Evolutionary conservation across 2,113 vertebrate species (phyloP).

Genomic region (Australoheros scitulus): DNA sequence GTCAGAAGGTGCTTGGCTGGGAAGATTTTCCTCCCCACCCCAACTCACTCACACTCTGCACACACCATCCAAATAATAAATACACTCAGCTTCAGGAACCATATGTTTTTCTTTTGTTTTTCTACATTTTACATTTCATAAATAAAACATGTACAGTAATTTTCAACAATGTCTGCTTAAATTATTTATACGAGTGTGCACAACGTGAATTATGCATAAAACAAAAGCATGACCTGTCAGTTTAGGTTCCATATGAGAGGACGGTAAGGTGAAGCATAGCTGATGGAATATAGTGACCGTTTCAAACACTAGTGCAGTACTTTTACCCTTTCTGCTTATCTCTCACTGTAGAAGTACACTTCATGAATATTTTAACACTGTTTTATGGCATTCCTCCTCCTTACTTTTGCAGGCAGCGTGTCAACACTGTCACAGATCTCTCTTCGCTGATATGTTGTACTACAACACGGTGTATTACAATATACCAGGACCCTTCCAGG

Average conservation of each 20-base stretch:
- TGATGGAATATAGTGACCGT: constrained; percentile 26
- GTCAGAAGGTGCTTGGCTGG: constrained; percentile 61
- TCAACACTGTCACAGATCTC: constrained; percentile 16
- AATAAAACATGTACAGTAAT: constrained; percentile 73
- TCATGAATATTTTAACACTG: constrained; percentile 55
- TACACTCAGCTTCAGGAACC: constrained; percentile 67
- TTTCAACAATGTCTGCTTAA: constrained; percentile 56
- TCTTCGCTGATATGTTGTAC: constrained; percentile 23
- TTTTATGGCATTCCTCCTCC: constrained; percentile 61
- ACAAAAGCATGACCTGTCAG: constrained; percentile 44
- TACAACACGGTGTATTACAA: neutral
- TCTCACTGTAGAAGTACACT: constrained; percentile 34
- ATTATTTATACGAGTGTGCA: constrained; percentile 45
- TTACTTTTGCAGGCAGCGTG: constrained; percentile 36
- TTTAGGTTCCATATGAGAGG: constrained; percentile 42
- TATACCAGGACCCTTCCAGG: neutral
- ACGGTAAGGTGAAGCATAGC: constrained; percentile 33
- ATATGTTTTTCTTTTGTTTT: constrained; percentile 1
- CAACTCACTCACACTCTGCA: constrained; percentile 55
- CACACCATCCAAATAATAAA: constrained; percentile 73
- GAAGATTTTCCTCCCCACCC: neutral
- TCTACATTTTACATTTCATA: constrained; percentile 68
- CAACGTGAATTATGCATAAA: constrained; percentile 54
- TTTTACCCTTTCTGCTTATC: neutral
- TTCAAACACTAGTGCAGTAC: constrained; percentile 47